A percentile compares a stretch with the other conserved stretches of the same genome.
These are phyloP conservation scores for Xiphorhynchus elegans DNA, from an alignment of 2,113 vertebrate genomes.

Conservation along the genomic window DNA sequence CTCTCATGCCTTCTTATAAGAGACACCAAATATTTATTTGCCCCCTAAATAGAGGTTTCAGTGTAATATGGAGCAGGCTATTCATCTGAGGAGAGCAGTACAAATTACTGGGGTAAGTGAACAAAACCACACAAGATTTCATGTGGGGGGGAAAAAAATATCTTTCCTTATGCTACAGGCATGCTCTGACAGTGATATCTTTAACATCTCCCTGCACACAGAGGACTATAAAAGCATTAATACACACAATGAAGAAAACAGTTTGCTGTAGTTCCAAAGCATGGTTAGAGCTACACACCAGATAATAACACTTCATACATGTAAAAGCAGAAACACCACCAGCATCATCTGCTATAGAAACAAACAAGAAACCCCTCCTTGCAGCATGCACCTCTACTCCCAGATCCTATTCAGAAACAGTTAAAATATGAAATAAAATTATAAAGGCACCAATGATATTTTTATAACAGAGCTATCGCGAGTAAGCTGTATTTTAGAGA, in stretches of 20 bases:
- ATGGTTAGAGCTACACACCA: not conserved
- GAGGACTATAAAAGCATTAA: conserved; percentile 29
- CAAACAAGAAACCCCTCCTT: not conserved
- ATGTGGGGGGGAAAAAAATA: not conserved
- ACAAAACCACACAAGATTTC: not conserved
- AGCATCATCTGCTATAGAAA: conserved; percentile 38
- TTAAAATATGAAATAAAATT: conserved; percentile 73
- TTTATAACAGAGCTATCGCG: conserved; percentile 66
- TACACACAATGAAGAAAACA: conserved; percentile 24
- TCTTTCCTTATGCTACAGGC: not conserved
- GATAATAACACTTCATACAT: not conserved
- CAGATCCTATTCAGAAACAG: conserved; percentile 53
- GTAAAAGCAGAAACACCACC: conserved; percentile 34
- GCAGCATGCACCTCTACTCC: conserved; percentile 1
- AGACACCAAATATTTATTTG: not conserved
- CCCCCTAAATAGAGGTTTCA: not conserved
- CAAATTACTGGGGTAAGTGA: not conserved
- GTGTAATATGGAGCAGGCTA: not conserved
- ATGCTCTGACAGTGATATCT: conserved; percentile 2
- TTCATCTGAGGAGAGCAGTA: not conserved
- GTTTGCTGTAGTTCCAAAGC: conserved; percentile 26
- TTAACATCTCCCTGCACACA: conserved; percentile 29
- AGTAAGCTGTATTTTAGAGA: conserved; percentile 73
- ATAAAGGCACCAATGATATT: conserved; percentile 72
- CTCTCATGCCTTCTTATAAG: not conserved